Percentiles rank a stretch among this genome's conserved stretches.
Conservation (phyloP, 2,888 invertebrate genomes). For the Ectobius pallidus region DNA sequence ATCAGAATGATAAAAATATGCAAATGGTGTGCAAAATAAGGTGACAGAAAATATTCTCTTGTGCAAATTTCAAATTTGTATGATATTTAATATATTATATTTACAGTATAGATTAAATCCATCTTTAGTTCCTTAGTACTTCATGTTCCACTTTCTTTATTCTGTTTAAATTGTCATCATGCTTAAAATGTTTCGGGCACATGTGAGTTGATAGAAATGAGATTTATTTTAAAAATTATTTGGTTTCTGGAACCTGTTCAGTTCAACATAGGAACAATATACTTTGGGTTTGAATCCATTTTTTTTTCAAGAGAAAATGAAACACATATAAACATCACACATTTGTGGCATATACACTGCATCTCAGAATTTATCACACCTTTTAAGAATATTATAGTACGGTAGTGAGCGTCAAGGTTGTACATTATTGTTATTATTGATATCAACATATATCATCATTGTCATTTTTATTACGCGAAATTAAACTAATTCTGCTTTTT, state of each 20-base stretch:
- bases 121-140: background rate
- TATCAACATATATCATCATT: background rate
- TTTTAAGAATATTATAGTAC: background rate
- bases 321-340: background rate
- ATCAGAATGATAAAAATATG: background rate
- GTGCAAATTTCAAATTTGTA: background rate
- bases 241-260: background rate
- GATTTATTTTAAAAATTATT: background rate
- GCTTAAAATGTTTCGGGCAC: background rate
- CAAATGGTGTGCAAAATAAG: constrained; percentile 14
- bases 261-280: background rate
- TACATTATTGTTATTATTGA: background rate
- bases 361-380: background rate
- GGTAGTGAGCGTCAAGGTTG: background rate
- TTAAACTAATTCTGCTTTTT: no score
- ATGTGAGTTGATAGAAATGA: background rate
- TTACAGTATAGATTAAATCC: background rate
- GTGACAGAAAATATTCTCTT: constrained; percentile 7
- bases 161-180: background rate
- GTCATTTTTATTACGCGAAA: background rate
- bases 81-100: background rate
- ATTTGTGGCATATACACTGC: background rate
- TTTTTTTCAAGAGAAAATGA: background rate
- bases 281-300: no score
- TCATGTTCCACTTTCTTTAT: background rate